Percentiles rank a stretch among this genome's conserved stretches.
Conservation (phyloP, 1,140 invertebrate species). For the Drosophila lini region DNA sequence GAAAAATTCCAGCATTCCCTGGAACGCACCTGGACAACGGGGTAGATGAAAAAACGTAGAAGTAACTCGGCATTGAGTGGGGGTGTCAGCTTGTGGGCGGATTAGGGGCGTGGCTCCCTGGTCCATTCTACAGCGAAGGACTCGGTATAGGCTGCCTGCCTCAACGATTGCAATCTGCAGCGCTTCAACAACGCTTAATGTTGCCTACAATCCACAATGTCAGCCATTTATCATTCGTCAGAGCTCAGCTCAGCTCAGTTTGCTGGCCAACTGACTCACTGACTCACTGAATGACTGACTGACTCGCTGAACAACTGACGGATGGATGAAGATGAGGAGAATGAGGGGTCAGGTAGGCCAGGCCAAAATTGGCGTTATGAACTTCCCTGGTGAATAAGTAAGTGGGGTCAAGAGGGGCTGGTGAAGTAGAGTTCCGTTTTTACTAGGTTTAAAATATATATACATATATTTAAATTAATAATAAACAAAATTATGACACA, state of each 20-base stretch:
- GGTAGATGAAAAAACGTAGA: conserved; percentile 5
- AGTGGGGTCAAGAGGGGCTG: conserved; percentile 1
- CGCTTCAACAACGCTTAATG: conserved; percentile 72
- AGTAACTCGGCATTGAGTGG: conserved; percentile 10
- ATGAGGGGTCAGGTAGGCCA: conserved; percentile 11
- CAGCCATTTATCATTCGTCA: conserved; percentile 76
- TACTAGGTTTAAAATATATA: neutral
- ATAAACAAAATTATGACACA: too few species aligned
- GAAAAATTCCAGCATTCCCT: conserved; percentile 7
- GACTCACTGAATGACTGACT: conserved; percentile 21
- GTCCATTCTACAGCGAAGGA: conserved; percentile 10
- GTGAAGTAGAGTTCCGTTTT: neutral
- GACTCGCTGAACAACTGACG: conserved; percentile 28
- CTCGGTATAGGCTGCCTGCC: neutral
- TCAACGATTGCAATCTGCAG: conserved; percentile 77
- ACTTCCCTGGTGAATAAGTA: conserved; percentile 29
- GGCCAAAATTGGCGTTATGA: conserved; percentile 65
- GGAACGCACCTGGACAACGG: neutral
- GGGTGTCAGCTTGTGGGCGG: conserved; percentile 1
- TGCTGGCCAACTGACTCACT: conserved; percentile 19
- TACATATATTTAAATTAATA: neutral
- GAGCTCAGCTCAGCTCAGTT: conserved; percentile 40
- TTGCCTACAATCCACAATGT: conserved; percentile 77
- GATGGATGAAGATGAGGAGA: conserved; percentile 2
- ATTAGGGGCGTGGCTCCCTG: conserved; percentile 6